Evolutionary conservation across 2,113 vertebrate species (phyloP).

Genomic region (Charina bottae): DNA sequence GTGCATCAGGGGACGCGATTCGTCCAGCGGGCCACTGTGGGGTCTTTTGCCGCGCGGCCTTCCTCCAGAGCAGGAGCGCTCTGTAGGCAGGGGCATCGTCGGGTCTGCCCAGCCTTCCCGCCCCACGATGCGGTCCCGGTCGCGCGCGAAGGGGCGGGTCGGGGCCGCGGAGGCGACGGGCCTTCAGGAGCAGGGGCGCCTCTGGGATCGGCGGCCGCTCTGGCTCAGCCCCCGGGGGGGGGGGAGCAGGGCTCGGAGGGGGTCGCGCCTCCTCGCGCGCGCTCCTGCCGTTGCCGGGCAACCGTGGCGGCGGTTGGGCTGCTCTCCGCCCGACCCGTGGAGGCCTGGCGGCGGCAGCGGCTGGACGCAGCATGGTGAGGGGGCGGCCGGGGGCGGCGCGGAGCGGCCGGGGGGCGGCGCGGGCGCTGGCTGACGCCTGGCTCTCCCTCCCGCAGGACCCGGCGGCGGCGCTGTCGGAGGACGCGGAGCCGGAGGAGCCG

Average conservation of each 20-base stretch:
- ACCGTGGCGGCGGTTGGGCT: not conserved
- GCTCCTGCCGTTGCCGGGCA: not conserved
- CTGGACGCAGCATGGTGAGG: not conserved
- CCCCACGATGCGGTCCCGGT: too few relatives aligned
- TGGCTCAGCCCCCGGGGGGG: not conserved
- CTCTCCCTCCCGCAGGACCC: slow-evolving; percentile 47
- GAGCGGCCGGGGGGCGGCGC: not conserved
- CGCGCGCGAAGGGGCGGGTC: too few relatives aligned
- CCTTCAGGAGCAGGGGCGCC: too few relatives aligned
- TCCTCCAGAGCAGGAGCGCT: too few relatives aligned
- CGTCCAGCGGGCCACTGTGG: too few relatives aligned
- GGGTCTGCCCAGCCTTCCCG: too few relatives aligned
- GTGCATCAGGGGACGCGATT: too few relatives aligned
- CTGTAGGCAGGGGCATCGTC: too few relatives aligned
- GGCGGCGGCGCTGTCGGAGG: slow-evolving; percentile 38
- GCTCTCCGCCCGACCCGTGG: not conserved
- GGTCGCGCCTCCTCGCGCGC: not conserved
- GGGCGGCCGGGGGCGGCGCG: not conserved
- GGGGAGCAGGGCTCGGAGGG: not conserved
- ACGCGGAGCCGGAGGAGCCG: slow-evolving; percentile 24
- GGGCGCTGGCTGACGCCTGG: not conserved
- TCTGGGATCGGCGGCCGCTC: not conserved
- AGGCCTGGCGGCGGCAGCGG: not conserved
- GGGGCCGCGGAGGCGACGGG: too few relatives aligned
- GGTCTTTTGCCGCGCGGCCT: too few relatives aligned